These are phyloP conservation scores for Passer montanus DNA, from an alignment of 2,113 vertebrate species.

Conservation along the genomic window DNA sequence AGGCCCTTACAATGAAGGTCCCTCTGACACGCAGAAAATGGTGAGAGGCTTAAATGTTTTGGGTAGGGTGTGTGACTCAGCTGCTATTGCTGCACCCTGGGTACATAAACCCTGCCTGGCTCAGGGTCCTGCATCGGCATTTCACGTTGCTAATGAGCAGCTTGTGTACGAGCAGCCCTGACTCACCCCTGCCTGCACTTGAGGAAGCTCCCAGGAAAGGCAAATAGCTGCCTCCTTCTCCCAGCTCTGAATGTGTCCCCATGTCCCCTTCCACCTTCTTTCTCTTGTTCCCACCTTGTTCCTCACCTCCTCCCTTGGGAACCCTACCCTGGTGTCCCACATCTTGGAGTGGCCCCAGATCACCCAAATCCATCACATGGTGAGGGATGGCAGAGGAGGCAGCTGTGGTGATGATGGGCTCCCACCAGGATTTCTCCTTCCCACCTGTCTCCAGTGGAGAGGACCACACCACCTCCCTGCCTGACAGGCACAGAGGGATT, in stretches of 20 bases:
- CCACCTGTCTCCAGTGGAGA: background rate
- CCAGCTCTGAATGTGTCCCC: background rate
- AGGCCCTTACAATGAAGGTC: background rate
- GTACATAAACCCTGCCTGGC: background rate
- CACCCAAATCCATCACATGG: background rate
- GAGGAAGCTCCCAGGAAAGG: background rate
- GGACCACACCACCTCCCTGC: background rate
- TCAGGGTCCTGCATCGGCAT: background rate
- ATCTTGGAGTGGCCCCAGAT: background rate
- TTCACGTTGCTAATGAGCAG: background rate
- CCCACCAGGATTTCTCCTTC: background rate
- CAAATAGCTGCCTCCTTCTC: background rate
- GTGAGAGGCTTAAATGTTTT: background rate
- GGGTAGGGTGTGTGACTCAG: background rate
- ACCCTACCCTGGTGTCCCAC: fast-evolving
- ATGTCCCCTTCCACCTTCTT: background rate
- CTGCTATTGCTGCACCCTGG: background rate
- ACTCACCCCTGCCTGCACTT: background rate
- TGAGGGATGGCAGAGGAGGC: background rate
- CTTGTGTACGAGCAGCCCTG: background rate
- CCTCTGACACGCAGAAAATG: background rate
- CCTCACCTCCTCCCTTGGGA: background rate
- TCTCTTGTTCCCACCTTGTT: background rate
- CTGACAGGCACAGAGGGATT: background rate
- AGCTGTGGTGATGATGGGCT: background rate